Evolutionary conservation across 2,113 vertebrate species (phyloP), one percentile per base, ranked within the genome.

Genomic region (Electrona antarctica): DNA sequence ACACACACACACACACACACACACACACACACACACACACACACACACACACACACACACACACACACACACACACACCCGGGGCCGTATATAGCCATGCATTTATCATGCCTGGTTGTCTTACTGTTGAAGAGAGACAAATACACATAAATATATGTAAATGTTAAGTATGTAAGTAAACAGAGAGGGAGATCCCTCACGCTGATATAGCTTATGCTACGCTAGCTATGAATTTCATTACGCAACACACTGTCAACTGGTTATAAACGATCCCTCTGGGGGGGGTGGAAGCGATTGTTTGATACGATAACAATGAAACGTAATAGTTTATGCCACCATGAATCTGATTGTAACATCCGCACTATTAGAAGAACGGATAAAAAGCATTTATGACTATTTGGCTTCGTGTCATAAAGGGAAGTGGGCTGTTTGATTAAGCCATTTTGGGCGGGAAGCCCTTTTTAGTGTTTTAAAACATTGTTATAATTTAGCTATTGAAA

Each of bases 321-420:
- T 92, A 95, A 96, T 95, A 95, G 93, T 95, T 95, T 97, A 95
- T 92, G 95, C 94, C 94, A 93, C 94, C 95, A 94, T 94, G 94
- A 93, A 96, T 96, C 94, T 94, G 95, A 96, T 95, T 93, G 93
- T 92, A 95, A 95, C 86, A 85, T 85, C 82, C 74, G 62, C 76
- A 81, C 82, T 87, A 91, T 89, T 89, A 82, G 82, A 85, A 64
- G 57, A 76, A 70, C 60, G 21, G 88, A 90, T 89, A 88, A 85
- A 41, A 79, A 84, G 78, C 83, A 84, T 88, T 89, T 89, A 88
- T 87, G 87, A 90, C 81, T 85, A 89, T 91, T 91, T 85, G 1
- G 81, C 88, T 85, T 65, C 66, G 68, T 85, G 84, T 86, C 85
- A 83, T 84, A 83, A 84, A 85, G 71, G 71, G 59, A 89, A 87